Evolutionary conservation across 2,888 invertebrate genomes (phyloP), one percentile per base, ranked within the genome.

Genomic region (Chrysolina americana): DNA sequence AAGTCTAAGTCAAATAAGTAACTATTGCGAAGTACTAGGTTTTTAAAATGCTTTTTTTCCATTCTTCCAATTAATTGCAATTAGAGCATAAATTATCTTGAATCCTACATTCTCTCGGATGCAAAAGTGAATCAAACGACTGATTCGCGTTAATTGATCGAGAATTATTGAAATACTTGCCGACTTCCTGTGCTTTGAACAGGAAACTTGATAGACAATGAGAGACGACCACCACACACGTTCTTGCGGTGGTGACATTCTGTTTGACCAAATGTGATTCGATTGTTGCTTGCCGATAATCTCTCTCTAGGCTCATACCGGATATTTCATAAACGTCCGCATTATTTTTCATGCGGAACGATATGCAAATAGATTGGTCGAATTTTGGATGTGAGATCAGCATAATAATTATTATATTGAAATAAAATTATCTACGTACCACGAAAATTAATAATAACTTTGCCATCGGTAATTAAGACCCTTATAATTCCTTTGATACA

Each of bases 231-330:
- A 53, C 53, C 10, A 21, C 21, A 53, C 53, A 8, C 21, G 11
- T 21, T 53, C 53, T 53, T 53, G 53, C 53, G 53, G 53, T 53
- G 53, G 53, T 53, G 21, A 19, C 21, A 21, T 53, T 53, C 17
- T 48, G 48, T 48, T 48, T 48, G 48, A 48, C 36, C 17, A 17
- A 48, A 17, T 17, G 48, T 9, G 17, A 48, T 48, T 48, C 48
- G 48, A 48, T 48, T 48, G 48, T 17, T 48, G n/a, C 11, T 36
- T 36, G 28, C 8, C 17, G 48, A 48, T 17, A 48, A 28, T 28
- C 2, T 28, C 2, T 28, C 28, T 28, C 2, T 5, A n/a, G n/a
- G 17, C 48, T 6, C 4, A 17, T 48, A 28, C 63, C 63, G 62
- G 28, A 63, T 63, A 17, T 28, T 5, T 15, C 13, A 11, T 17